Evolutionary conservation across 2,888 invertebrate species (phyloP), one percentile per base, ranked within the genome.

Genomic region (Drosophila fungiperda): DNA sequence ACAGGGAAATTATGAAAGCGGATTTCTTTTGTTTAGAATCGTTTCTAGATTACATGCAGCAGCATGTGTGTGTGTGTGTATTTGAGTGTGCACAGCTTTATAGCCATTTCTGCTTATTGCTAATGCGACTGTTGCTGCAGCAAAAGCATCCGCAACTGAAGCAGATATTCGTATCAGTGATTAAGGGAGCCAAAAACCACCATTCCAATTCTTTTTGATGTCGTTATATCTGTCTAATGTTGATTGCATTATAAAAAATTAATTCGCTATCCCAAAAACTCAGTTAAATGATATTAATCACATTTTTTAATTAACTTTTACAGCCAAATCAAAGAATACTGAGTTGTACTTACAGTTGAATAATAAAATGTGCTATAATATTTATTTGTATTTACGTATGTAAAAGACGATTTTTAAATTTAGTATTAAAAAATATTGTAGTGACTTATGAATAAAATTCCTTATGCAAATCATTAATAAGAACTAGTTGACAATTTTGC

Each of bases 11-110:
- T 90, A 88, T 88, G 87, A 90, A 89, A 90, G 87, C 90, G 90
- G 90, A 90, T 89, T 88, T 87, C 89, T 89, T 83, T 88, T 90
- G 89, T 87, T 87, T 87, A 80, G 90, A 86, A 86, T 86, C 90
- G 90, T 89, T 85, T 87, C 90, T 80, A 86, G 86, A 86, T 89
- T 86, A 90, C 90, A 86, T 85, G 61, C 78, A 78, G 71, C 69
- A 52, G 26, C 50, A 23, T 54, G 33, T 57, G 23, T 48, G 23
- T 32, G 49, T 35, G 35, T 61, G 61, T 53, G 45, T 57, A 49
- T 67, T 69, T 54, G 74, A 69, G 69, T 68, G 71, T 53, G 62
- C 63, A 62, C 62, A 65, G 69, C 85, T 80, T 79, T 81, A 87
- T 87, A 66, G 72, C 77, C 78, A 78, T 87, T 87, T 75, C 76